These are phyloP conservation scores for Sipha maydis DNA, from an alignment of 2,888 invertebrate species.

Conservation along the genomic window DNA sequence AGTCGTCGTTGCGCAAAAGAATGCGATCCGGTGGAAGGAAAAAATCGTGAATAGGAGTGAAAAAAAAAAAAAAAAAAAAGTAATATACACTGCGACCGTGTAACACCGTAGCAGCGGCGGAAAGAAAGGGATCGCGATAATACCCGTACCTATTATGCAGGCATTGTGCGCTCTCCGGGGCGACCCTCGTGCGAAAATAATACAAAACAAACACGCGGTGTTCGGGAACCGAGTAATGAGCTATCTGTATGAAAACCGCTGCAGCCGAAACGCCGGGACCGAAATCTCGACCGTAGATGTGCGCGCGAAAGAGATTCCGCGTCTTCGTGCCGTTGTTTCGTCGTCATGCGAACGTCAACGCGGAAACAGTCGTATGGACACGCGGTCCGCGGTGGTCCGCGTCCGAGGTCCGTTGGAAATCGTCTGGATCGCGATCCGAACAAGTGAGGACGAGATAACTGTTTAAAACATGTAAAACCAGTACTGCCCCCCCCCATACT, in stretches of 20 bases:
- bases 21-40: background rate
- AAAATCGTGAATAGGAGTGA: background rate
- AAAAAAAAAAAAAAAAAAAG: background rate
- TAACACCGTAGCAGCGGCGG: background rate
- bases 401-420: too few species aligned
- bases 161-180: background rate
- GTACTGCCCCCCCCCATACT: too few species aligned
- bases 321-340: too few species aligned
- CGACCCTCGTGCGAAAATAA: constrained; percentile 23
- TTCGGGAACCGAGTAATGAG: constrained; percentile 25
- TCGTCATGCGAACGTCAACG: too few species aligned
- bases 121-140: background rate
- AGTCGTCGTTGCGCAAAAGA: constrained; percentile 13
- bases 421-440: too few species aligned
- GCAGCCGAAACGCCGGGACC: background rate
- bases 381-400: too few species aligned
- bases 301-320: too few species aligned
- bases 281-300: background rate
- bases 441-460: too few species aligned
- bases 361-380: too few species aligned
- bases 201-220: background rate
- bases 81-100: too few species aligned
- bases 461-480: too few species aligned
- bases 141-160: background rate
- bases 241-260: constrained; percentile 52